These are phyloP conservation scores for Xerus rutilus DNA, from an alignment of 2,797 vertebrate species.

Conservation along the genomic window DNA sequence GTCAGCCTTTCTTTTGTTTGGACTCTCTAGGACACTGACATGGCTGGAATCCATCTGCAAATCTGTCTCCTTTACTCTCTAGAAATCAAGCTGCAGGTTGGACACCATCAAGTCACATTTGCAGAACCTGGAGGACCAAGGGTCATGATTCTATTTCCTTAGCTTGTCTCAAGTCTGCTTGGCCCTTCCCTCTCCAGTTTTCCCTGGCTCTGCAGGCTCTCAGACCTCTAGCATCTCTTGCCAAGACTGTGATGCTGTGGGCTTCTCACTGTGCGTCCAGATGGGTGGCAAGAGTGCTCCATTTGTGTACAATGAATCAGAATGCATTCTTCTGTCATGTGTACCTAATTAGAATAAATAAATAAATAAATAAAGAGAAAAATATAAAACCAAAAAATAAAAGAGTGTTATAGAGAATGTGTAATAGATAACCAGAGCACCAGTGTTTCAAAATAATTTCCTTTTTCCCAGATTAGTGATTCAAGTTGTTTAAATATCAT, in stretches of 20 bases:
- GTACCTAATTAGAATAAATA: too few species aligned
- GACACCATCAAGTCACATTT: not conserved
- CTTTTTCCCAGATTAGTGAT: not conserved
- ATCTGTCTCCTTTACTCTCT: not conserved
- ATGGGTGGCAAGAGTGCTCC: too few species aligned
- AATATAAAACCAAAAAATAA: too few species aligned
- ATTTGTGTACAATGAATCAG: too few species aligned
- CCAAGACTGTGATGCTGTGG: not conserved
- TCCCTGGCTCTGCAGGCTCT: not conserved
- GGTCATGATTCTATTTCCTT: not conserved
- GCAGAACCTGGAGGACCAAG: not conserved
- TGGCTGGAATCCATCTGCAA: not conserved
- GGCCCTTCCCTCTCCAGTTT: not conserved
- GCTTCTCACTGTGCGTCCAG: not conserved
- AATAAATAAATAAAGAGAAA: too few species aligned
- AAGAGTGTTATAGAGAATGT: not conserved
- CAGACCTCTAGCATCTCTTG: not conserved
- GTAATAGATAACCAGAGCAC: not conserved
- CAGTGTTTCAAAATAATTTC: not conserved
- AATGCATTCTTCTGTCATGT: too few species aligned
- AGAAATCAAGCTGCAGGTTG: not conserved
- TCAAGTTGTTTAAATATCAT: not conserved
- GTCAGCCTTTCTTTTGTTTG: not conserved
- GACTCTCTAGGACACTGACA: too few species aligned
- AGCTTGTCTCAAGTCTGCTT: too few species aligned